Evolutionary conservation across 2,113 vertebrate species (phyloP).

Genomic region (Pteronura brasiliensis): DNA sequence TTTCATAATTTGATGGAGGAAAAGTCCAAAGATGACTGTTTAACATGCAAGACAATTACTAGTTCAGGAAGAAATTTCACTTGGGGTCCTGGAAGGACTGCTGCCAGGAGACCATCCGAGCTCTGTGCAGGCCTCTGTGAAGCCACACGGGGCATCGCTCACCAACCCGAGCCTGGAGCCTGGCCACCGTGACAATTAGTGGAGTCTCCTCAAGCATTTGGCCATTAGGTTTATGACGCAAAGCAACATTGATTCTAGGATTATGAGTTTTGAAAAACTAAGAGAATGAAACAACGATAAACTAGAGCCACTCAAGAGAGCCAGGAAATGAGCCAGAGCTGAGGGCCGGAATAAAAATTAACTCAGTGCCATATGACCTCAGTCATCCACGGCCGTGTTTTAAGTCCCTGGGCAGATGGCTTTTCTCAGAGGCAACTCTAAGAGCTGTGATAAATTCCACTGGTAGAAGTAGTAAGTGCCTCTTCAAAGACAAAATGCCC

Average conservation of each 20-base stretch:
- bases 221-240: conserved; percentile 65
- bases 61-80: neutral
- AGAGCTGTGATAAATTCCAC: neutral
- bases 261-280: conserved; percentile 54
- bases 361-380: conserved; percentile 36
- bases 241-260: conserved; percentile 47
- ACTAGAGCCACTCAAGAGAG: conserved; percentile 31
- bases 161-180: neutral
- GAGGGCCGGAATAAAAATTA: conserved; percentile 49
- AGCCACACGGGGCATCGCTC: neutral
- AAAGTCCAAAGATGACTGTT: neutral
- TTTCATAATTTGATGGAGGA: neutral
- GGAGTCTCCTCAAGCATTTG: conserved; percentile 24
- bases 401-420: neutral
- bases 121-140: neutral
- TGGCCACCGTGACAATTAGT: neutral
- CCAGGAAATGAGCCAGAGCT: conserved; percentile 53
- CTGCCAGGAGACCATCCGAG: neutral
- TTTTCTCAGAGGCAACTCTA: conserved; percentile 17
- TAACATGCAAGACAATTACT: neutral
- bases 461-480: neutral
- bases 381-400: neutral
- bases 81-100: neutral
- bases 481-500: neutral
- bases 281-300: conserved; percentile 23